These are phyloP conservation scores for Hystrix cristata DNA, from an alignment of 2,113 vertebrate species.

Conservation along the genomic window DNA sequence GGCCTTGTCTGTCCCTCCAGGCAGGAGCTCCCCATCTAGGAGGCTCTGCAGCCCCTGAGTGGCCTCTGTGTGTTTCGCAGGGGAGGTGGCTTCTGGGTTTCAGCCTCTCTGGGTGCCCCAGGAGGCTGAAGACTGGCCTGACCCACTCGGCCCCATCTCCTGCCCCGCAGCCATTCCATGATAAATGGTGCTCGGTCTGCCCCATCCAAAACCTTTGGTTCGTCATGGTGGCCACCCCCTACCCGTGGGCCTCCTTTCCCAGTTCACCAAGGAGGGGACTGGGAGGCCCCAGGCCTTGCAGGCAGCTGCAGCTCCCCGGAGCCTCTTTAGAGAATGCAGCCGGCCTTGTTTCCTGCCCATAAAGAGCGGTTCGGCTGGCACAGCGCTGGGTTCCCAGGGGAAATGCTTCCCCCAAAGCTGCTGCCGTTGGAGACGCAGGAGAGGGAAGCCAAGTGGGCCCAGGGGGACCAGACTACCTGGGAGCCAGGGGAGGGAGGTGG, in stretches of 20 bases:
- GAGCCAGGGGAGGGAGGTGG: background rate
- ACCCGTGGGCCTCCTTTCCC: background rate
- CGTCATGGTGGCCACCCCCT: background rate
- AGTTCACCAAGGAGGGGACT: background rate
- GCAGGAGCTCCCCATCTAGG: background rate
- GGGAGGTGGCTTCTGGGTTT: background rate
- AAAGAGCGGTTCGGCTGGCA: constrained; percentile 30
- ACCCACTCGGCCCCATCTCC: background rate
- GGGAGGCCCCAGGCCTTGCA: background rate
- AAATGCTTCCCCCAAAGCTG: constrained; percentile 48
- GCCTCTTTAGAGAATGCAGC: constrained; percentile 73
- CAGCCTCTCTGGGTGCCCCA: background rate
- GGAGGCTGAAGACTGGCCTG: background rate
- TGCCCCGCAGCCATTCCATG: background rate
- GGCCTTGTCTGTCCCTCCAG: background rate
- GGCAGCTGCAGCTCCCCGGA: constrained; percentile 34
- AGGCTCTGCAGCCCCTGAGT: background rate
- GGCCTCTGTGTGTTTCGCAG: background rate
- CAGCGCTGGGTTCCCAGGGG: constrained; percentile 8
- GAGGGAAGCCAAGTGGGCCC: constrained; percentile 47
- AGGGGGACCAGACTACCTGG: background rate
- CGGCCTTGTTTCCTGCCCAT: constrained; percentile 65
- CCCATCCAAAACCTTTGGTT: background rate
- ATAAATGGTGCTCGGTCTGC: background rate
- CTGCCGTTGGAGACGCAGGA: constrained; percentile 20